Percentiles rank a stretch among this genome's conserved stretches.
Evolutionary conservation across 2,113 vertebrate species (phyloP).

Genomic region (Numenius arquata): DNA sequence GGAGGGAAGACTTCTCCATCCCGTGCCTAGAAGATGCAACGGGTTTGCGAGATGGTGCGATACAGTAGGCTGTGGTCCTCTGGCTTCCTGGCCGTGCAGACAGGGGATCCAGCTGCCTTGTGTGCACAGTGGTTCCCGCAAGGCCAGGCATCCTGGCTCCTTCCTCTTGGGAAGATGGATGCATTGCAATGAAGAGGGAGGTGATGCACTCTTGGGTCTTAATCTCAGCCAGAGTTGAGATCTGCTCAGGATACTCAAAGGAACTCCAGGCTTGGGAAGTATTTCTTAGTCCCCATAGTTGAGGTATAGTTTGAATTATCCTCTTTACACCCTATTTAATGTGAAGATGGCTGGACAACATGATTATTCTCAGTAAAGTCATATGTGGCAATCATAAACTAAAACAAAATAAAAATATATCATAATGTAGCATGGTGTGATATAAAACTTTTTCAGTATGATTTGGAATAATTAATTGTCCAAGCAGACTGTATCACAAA

Average conservation of each 20-base stretch:
- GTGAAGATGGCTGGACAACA: not conserved
- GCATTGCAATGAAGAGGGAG: not conserved
- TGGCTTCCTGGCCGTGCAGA: not conserved
- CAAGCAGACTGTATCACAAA: not conserved
- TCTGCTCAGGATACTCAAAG: not conserved
- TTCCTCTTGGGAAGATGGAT: not conserved
- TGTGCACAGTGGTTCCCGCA: not conserved
- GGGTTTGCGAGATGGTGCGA: accelerated
- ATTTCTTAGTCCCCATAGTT: not conserved
- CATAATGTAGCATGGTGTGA: not conserved
- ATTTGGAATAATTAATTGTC: not conserved
- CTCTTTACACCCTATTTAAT: not conserved
- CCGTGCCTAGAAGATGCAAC: not conserved
- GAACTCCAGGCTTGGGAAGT: not conserved
- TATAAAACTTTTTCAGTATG: not conserved
- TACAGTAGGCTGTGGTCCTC: not conserved
- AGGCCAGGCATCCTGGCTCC: not conserved
- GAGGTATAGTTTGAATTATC: not conserved
- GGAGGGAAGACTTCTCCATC: not conserved
- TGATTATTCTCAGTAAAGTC: not conserved
- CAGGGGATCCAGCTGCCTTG: not conserved
- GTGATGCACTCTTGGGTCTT: accelerated
- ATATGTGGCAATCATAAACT: not conserved
- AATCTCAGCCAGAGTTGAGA: not conserved
- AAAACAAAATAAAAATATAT: not conserved